Evolutionary conservation across 30 jellyfish, hydroid and myxozoan genomes (phyloP), one percentile per base, ranked within the genome.

Genomic region (Aurelia coerulea): DNA sequence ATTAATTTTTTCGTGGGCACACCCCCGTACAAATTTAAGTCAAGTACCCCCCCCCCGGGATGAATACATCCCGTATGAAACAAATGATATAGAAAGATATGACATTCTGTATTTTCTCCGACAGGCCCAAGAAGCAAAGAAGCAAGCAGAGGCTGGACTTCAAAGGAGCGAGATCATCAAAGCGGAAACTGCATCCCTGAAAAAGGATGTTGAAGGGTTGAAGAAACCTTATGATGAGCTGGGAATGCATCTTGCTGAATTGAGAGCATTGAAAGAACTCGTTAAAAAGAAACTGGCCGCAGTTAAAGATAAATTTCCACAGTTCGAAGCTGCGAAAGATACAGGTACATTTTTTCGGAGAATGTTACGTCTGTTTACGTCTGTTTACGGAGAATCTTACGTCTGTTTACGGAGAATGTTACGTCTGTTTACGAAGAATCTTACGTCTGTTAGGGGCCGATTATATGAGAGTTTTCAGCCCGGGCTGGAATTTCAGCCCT

Each of bases 81-180:
- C 29, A 23, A 23, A 23, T 23, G 29, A 23, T 23, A 23, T 23
- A 23, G 29, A 23, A 23, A 23, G 29, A 23, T 23, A 23, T 23
- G 29, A 23, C 29, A 23, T 23, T 42, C 12, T 6, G 56, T 46
- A 46, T 46, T 6, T 46, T 46, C 29, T 62, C 75, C 51, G 13
- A 58, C 53, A 91, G 97, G 97, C 97, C 35, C 71, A 50, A 37
- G 88, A n/a, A 53, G 98, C 90, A 65, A 73, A 80, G 86, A 74
- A 65, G 14, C 68, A 73, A 67, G 89, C 98, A 11, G 94, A 37
- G 13, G 69, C 42, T 13, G 68, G 81, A 16, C 52, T 56, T 51
- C 51, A 74, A 23, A 79, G 65, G 9, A 73, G 87, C 64, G 76
- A 78, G 14, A 62, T 53, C 11, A 18, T 85, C 66, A 82, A 80